Base-by-base conservation (phyloP, 2,797 vertebrate species). In the Danio tinwini region DNA sequence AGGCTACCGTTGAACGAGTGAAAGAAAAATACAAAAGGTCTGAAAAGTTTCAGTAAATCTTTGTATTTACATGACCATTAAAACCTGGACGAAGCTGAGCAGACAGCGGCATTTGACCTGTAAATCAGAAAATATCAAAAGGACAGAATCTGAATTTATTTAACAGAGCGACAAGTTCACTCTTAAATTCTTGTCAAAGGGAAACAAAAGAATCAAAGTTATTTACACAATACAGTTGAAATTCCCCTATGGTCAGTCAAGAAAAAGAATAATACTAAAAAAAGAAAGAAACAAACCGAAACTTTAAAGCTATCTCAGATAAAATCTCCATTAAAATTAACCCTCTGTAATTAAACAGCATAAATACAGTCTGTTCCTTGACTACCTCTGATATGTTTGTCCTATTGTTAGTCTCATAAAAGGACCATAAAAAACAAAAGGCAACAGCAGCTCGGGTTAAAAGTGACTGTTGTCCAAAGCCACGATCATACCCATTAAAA, bases 361-460 rank as follows among this genome's bases (percentile, higher is more conserved):
- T 88, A 78, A 85, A 75, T 90, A 88, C 81, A 86, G 85, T 81
- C 80, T 49, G 84, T 82, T 80, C 81, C 86, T 87, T 82, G 77
- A 92, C 88, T 87, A 89, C 79, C 58, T 86, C 79, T 92, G 91
- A 94, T 93, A 93, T 93, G 92, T 93, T 88, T 89, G 65, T 86
- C 85, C 87, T 88, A 91, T 76, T 85, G 69, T 84, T 83, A 86
- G 85, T 87, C 86, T 87, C 82, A 70, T 87, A 91, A 88, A 91
- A 92, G 67, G 89, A 89, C 74, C 6, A 88, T 90, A 90, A 78
- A 93, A 93, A 92, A 63, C 85, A 85, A 93, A 94, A 93, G 93
- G 93, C 93, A 94, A 92, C 92, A 91, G 89, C 92, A 91, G 91
- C 90, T 89, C 87, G 89, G 78, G 89, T 91, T 89, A 89, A 91